phyloP scores from a whole-genome alignment of 2,797 vertebrate genomes.

The Ptychadena robeensis region DNA sequence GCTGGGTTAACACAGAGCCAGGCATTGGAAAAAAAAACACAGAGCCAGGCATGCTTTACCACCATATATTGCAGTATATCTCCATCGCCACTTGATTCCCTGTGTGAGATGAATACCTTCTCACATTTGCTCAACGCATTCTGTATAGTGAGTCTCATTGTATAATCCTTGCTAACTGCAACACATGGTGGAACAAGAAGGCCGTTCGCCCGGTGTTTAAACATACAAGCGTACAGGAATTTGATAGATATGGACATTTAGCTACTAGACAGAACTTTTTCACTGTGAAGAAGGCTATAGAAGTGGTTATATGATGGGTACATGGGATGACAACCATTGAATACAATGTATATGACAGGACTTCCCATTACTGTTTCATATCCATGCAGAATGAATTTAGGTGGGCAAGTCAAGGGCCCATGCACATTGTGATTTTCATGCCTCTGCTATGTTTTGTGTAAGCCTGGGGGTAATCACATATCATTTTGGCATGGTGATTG shows the following conservation, averaged over 20 bases:
- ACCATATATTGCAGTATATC: conserved; percentile 33
- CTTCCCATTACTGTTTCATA: not conserved
- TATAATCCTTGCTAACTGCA: not conserved
- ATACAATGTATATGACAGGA: not conserved
- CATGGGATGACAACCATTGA: not conserved
- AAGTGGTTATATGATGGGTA: not conserved
- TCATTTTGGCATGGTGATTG: not conserved
- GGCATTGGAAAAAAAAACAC: not conserved
- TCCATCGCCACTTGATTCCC: not conserved
- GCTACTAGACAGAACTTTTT: not conserved
- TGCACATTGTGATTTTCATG: not conserved
- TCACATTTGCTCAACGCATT: conserved; percentile 13
- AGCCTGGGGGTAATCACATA: not conserved
- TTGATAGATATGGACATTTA: not conserved
- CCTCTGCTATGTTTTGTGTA: not conserved
- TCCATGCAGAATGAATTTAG: not conserved
- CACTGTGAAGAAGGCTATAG: not conserved
- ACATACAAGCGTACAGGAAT: not conserved
- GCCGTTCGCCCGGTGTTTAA: not conserved
- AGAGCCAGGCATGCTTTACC: not conserved
- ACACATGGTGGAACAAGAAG: not conserved
- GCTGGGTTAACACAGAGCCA: not conserved
- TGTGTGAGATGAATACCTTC: not conserved
- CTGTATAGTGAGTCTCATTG: not conserved
- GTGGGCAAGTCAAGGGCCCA: not conserved